Percentiles rank a stretch among this genome's conserved stretches.
These are phyloP conservation scores for Mycetomoellerius zeteki DNA, from an alignment of 1,140 invertebrate genomes.

Conservation along the genomic window DNA sequence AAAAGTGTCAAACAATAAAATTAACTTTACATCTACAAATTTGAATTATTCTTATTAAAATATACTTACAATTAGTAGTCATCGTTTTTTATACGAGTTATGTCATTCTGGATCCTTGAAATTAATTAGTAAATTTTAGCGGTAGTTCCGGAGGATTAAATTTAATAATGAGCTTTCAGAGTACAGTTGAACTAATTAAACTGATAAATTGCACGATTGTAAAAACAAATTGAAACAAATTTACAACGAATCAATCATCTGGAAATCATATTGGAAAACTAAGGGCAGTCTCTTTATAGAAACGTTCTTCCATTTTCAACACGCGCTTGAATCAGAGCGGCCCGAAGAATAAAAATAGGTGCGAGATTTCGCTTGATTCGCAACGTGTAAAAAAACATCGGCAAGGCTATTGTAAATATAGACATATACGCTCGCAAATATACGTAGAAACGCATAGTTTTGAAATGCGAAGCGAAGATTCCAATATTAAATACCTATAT, in stretches of 20 bases:
- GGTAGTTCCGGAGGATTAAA: too few species aligned
- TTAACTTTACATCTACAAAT: too few species aligned
- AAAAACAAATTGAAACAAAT: neutral
- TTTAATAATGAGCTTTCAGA: too few species aligned
- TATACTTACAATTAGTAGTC: too few species aligned
- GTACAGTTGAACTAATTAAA: neutral
- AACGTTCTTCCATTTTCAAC: constrained; percentile 6
- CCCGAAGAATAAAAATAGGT: neutral
- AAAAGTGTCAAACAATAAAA: too few species aligned
- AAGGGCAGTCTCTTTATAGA: neutral
- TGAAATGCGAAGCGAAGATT: constrained; percentile 69
- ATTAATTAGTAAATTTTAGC: too few species aligned
- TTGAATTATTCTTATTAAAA: too few species aligned
- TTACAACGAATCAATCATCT: neutral
- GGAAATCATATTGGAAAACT: too few species aligned
- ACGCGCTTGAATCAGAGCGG: neutral
- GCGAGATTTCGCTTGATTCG: constrained; percentile 30
- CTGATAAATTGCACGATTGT: neutral
- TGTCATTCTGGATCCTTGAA: too few species aligned
- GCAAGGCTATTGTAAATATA: constrained; percentile 49
- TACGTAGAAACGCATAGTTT: constrained; percentile 44
- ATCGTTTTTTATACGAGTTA: too few species aligned
- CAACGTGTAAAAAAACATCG: constrained; percentile 51
- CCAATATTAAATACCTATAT: constrained; percentile 77
- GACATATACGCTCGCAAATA: constrained; percentile 54